Base-by-base conservation (phyloP, 2,113 vertebrate genomes). In the Sminthopsis crassicaudata region DNA sequence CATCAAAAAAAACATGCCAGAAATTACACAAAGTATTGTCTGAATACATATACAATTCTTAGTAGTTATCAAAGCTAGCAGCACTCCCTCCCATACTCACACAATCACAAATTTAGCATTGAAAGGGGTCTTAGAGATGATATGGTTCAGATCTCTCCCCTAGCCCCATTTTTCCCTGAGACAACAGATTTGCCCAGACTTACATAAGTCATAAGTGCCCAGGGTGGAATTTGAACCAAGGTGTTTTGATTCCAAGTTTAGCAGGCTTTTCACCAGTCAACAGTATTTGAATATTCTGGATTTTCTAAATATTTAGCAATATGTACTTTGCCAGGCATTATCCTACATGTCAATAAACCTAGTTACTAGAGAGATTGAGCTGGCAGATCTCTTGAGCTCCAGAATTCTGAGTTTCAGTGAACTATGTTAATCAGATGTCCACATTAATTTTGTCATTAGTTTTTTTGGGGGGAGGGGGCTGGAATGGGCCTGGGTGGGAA, bases 1-100 rank as follows among this genome's bases (percentile, higher is more conserved):
- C 48, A 93, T 89, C 90, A 92, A 95, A 93, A 96, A 95, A 91
- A n/a, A 93, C 90, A 60, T 24, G 92, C 30, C 26, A 36, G 27
- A 23, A 55, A 48, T 26, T n/a, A 89, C 26, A 55, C 46, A 1
- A 46, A 55, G 91, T 92, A 55, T 67, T 51, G 16, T 46, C 92
- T 91, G 90, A 97, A 90, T 55, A 2, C 26, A 91, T 53, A 92
- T 89, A 90, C 6, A 91, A 53, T 53, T 91, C 84, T 50, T 36
- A 90, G 57, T 16, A 67, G 30, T 67, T 30, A 30, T 60, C 9
- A 36, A 84, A 42, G 67, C 2, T 22, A 22, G 19, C n/a, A 84
- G 16, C 5, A n/a, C 42, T 84, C 19, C 23, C 67, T 2, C 67
- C 42, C n/a, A 36, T 3, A 67, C 12, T 0, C 30, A 67, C 60